phyloP scores from a whole-genome alignment of 2,113 vertebrate species.

The Sminthopsis crassicaudata region DNA sequence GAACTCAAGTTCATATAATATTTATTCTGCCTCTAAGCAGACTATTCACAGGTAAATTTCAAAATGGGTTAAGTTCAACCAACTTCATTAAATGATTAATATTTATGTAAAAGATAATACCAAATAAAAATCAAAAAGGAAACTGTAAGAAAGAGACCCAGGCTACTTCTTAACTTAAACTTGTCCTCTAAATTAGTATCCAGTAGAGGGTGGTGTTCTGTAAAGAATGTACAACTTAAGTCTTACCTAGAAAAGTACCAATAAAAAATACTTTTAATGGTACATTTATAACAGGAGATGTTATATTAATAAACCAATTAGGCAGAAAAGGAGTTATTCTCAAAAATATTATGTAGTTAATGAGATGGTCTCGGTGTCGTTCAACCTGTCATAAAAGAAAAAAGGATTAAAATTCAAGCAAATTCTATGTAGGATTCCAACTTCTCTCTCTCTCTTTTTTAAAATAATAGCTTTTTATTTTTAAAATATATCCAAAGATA shows the following conservation, averaged over 20 bases:
- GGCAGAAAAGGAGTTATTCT: slow-evolving; percentile 99
- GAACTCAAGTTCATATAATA: slow-evolving; percentile 49
- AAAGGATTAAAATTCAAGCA: slow-evolving; percentile 50
- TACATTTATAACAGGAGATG: slow-evolving; percentile 98
- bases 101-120: slow-evolving; percentile 16
- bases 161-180: slow-evolving; percentile 23
- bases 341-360: slow-evolving; percentile 99
- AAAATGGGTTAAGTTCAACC: slow-evolving; percentile 45
- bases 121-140: slow-evolving; percentile 37
- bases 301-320: slow-evolving; percentile 99
- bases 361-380: slow-evolving; percentile 96
- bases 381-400: slow-evolving; percentile 89
- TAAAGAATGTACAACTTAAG: not conserved
- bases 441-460: slow-evolving; percentile 4
- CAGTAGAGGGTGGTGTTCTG: slow-evolving; percentile 45
- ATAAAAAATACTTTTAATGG: slow-evolving; percentile 98
- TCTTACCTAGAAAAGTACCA: slow-evolving; percentile 97
- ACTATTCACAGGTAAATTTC: slow-evolving; percentile 30
- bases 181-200: slow-evolving; percentile 16
- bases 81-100: not conserved
- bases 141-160: slow-evolving; percentile 23
- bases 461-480: too few relatives aligned
- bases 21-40: not conserved
- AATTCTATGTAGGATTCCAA: slow-evolving; percentile 55
- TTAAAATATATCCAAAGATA: too few relatives aligned